phyloP scores from a whole-genome alignment of 2,113 vertebrate genomes.

The Spheniscus mendiculus region DNA sequence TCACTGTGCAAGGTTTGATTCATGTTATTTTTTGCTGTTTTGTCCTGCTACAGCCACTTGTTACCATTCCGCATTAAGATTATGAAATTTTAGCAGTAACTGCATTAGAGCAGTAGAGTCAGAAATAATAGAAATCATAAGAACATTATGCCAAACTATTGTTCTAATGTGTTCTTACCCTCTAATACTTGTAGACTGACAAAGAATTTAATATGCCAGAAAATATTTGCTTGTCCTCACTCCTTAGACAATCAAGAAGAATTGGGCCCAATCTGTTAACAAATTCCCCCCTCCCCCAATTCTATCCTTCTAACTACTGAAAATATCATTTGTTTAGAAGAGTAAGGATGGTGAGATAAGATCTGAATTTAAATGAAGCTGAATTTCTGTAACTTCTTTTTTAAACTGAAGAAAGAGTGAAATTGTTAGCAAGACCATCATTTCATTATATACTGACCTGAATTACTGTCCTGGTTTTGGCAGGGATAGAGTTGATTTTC shows the following conservation, averaged over 20 bases:
- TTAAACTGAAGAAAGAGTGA: background rate
- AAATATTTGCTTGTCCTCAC: background rate
- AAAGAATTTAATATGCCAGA: background rate
- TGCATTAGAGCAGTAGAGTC: background rate
- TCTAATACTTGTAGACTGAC: background rate
- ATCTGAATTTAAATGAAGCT: background rate
- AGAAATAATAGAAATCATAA: background rate
- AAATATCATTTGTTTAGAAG: background rate
- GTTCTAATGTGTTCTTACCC: background rate
- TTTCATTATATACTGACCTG: background rate
- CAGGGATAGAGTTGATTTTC: too few species aligned
- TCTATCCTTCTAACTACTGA: background rate
- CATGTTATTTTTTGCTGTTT: background rate
- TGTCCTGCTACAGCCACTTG: background rate
- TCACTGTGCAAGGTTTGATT: background rate
- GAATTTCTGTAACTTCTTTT: background rate
- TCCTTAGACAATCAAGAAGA: background rate
- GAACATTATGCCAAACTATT: background rate
- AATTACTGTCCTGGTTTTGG: too few species aligned
- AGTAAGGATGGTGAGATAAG: background rate
- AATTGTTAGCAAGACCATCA: background rate
- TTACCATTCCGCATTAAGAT: background rate
- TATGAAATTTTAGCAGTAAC: background rate
- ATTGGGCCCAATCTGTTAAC: background rate
- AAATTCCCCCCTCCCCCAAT: accelerated